Base-by-base conservation (phyloP, 2,797 vertebrate species). In the Schizothorax lantsangensis region DNA sequence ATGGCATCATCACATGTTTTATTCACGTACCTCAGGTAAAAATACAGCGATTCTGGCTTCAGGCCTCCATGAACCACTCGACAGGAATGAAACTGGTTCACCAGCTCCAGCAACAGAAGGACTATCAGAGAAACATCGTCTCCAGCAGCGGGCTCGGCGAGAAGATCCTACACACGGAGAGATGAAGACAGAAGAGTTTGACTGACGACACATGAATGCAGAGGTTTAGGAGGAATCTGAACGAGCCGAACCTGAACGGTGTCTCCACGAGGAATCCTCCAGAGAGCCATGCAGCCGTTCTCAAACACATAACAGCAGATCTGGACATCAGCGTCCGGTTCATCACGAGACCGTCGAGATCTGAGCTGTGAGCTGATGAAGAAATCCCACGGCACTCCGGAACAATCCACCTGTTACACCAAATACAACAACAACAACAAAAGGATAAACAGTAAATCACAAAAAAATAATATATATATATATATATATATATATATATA, bases 311-410 rank as follows among this genome's bases (percentile, higher is more conserved):
- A 92, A 19, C 93, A 94, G 87, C 88, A 89, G 84, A 91, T 78
- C 17, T 57, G 84, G 62, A 69, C 49, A 14, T 78, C 74, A 30
- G 9, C n/a, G 1, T 84, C 86, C 66, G 84, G 45, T 9, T 45
- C 54, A 12, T 89, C 45, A 5, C 15, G 71, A n/a, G 36, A 82
- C 23, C 84, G 71, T 1, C 83, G 82, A 75, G 73, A 73, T 81
- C 57, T 88, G 83, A 94, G 87, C 47, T 84, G 91, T 2, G 23
- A 85, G 36, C 88, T 87, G 86, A 92, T 89, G 69, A 93, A 90
- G 85, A 93, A 92, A 73, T 95, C 93, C 93, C 94, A 94, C 30
- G 91, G 91, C 26, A 89, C 84, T 0, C 68, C 9, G n/a, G 89
- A 84, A 36, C 73, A 23, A 40, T 93, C 92, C 88, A 93, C 91